phyloP scores from a whole-genome alignment of 2,888 invertebrate species.

The Dryobota labecula region DNA sequence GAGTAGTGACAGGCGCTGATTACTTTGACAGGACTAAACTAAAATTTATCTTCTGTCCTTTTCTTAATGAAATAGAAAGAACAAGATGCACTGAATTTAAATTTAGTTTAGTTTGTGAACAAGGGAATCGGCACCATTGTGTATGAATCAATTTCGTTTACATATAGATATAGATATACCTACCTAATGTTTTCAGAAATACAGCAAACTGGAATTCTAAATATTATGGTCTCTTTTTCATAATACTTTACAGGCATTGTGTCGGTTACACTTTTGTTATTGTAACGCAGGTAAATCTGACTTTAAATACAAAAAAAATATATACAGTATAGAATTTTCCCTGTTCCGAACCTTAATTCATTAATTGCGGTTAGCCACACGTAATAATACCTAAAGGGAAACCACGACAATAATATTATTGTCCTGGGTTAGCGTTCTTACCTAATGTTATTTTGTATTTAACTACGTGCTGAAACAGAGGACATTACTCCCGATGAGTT shows the following conservation, averaged over 20 bases:
- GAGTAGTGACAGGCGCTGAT: too few relatives aligned
- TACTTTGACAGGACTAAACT: too few relatives aligned
- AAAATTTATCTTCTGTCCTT: too few relatives aligned
- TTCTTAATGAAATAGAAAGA: too few relatives aligned
- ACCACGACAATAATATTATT: slow-evolving; percentile 44
- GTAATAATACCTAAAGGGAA: slow-evolving; percentile 19
- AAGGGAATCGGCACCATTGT: too few relatives aligned
- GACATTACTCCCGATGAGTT: slow-evolving; percentile 26
- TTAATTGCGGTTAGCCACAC: slow-evolving; percentile 28
- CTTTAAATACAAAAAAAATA: slow-evolving; percentile 9
- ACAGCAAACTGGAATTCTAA: neutral
- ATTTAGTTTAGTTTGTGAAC: too few relatives aligned
- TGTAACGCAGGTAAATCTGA: neutral
- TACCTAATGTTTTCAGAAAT: neutral
- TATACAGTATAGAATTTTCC: slow-evolving; percentile 33
- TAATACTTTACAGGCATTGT: neutral
- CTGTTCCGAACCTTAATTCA: slow-evolving; percentile 25
- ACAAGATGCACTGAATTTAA: too few relatives aligned
- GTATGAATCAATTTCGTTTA: too few relatives aligned
- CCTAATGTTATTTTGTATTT: slow-evolving; percentile 3
- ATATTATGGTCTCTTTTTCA: neutral
- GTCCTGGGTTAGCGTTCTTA: neutral
- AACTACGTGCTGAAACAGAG: slow-evolving; percentile 9
- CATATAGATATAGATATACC: too few relatives aligned
- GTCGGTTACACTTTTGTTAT: neutral